Conservation (phyloP, 2,113 vertebrate species). For the Alligator sinensis region DNA sequence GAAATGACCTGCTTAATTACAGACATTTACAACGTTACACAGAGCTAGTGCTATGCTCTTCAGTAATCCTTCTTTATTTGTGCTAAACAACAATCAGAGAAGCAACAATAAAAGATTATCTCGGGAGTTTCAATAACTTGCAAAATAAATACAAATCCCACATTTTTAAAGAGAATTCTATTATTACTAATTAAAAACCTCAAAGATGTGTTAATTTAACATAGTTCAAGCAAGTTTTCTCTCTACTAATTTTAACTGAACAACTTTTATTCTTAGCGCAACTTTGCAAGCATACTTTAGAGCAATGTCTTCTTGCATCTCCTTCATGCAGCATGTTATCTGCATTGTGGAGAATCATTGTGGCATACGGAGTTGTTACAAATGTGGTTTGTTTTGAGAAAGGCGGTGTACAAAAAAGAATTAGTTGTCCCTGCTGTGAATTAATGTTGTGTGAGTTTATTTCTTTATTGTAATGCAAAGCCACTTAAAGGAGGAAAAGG, state of each 20-base stretch:
- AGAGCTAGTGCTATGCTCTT: background rate
- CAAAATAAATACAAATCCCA: background rate
- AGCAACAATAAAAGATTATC: background rate
- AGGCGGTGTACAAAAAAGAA: slow-evolving; percentile 30
- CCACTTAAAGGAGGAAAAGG: background rate
- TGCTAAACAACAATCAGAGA: background rate
- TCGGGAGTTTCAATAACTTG: background rate
- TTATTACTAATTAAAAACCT: slow-evolving; percentile 2
- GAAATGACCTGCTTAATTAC: slow-evolving; percentile 30
- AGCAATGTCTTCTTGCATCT: slow-evolving; percentile 24
- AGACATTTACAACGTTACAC: background rate
- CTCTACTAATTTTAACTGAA: background rate
- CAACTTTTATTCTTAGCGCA: slow-evolving; percentile 10
- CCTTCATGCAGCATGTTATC: slow-evolving; percentile 17
- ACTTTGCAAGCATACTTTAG: slow-evolving; percentile 5
- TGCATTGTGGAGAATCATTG: slow-evolving; percentile 32
- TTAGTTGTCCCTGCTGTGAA: background rate
- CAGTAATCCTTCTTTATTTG: background rate
- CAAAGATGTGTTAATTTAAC: slow-evolving; percentile 42
- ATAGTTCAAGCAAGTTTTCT: slow-evolving; percentile 18
- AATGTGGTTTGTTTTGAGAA: slow-evolving; percentile 63
- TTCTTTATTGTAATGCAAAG: slow-evolving; percentile 30
- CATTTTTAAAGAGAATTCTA: background rate
- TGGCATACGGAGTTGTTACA: slow-evolving; percentile 51
- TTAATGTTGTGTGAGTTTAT: slow-evolving; percentile 58